Evolutionary conservation across 2,113 vertebrate species (phyloP).

Genomic region (Dolichallabes microphthalmus): DNA sequence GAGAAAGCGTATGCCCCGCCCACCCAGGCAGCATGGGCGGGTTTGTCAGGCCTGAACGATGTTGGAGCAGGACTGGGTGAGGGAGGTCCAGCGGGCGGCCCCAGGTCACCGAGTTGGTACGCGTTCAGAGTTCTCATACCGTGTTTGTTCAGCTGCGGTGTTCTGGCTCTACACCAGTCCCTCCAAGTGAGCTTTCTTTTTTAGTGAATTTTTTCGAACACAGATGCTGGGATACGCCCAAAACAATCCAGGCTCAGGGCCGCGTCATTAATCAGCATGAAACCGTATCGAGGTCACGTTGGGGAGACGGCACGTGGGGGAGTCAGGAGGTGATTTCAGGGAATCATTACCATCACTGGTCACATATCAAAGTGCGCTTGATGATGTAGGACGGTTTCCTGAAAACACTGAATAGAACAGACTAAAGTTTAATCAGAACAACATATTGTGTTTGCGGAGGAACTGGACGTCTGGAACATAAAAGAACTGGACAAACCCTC

Average conservation of each 20-base stretch:
- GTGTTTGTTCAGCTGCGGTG: slow-evolving; percentile 43
- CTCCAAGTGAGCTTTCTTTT: not conserved
- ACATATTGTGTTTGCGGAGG: no score
- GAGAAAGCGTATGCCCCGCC: not conserved
- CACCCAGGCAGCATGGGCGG: not conserved
- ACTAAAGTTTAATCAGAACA: not conserved
- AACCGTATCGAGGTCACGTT: not conserved
- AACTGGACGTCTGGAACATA: no score
- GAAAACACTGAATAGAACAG: not conserved
- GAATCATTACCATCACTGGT: not conserved
- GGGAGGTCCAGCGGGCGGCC: not conserved
- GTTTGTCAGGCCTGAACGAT: not conserved
- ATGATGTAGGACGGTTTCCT: not conserved
- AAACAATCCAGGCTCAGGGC: not conserved
- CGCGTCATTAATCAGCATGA: not conserved
- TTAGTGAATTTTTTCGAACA: not conserved
- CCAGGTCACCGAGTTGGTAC: not conserved
- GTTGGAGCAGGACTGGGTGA: not conserved
- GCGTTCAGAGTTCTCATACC: not conserved
- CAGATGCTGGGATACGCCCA: slow-evolving; percentile 9
- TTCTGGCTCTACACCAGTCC: not conserved
- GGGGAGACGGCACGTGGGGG: not conserved
- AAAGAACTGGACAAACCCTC: no score
- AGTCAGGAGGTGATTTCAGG: not conserved
- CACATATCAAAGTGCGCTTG: not conserved